A percentile compares a stretch with the other conserved stretches of the same genome.
phyloP scores from a whole-genome alignment of 2,888 invertebrate species.

The Stramonita haemastoma region DNA sequence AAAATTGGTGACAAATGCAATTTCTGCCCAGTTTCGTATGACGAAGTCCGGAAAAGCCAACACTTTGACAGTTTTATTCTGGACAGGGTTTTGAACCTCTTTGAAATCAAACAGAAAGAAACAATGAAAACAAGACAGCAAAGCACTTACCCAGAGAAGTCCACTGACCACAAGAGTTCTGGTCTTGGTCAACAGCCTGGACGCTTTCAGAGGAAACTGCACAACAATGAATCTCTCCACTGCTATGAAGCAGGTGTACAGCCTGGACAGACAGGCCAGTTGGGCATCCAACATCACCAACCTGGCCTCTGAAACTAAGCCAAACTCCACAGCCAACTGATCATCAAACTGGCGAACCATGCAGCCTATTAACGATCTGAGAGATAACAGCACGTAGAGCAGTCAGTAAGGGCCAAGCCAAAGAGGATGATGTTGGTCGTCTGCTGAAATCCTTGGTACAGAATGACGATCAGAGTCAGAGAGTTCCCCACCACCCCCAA shows the following conservation, averaged over 20 bases:
- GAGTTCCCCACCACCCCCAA: not conserved
- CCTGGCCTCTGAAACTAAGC: not conserved
- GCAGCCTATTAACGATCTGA: not conserved
- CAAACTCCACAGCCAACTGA: not conserved
- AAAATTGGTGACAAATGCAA: not conserved
- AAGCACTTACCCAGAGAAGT: not conserved
- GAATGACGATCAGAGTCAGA: not conserved
- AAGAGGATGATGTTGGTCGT: conserved; percentile 19
- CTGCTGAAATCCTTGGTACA: not conserved
- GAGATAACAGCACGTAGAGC: not conserved
- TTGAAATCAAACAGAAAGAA: not conserved
- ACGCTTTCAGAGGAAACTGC: not conserved
- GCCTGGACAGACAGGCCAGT: not conserved
- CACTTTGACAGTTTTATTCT: not conserved
- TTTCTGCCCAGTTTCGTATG: not conserved
- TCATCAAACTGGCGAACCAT: not conserved
- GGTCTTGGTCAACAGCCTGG: not conserved
- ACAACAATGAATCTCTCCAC: conserved; percentile 16
- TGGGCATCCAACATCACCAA: not conserved
- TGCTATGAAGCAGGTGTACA: conserved; percentile 3
- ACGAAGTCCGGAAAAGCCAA: not conserved
- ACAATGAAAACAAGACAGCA: not conserved
- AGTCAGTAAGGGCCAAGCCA: not conserved
- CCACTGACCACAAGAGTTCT: not conserved
- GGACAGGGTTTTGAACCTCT: not conserved